Percentiles rank a stretch among this genome's conserved stretches.
Evolutionary conservation across 2,797 vertebrate genomes (phyloP).

Genomic region (Notolepis coatsorum): DNA sequence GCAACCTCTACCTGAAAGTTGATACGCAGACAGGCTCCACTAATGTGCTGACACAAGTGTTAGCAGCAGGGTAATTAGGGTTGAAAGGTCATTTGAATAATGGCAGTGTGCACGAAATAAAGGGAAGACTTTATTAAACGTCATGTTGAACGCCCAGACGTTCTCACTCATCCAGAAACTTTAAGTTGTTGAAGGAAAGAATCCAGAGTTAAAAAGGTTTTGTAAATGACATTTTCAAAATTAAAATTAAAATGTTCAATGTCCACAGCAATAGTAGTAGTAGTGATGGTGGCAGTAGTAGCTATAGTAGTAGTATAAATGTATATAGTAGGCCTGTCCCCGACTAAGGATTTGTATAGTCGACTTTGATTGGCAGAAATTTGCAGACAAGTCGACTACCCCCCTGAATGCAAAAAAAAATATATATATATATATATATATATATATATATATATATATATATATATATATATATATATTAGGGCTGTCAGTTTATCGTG

Average conservation of each 20-base stretch:
- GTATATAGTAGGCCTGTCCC: too few relatives aligned
- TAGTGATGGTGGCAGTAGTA: too few relatives aligned
- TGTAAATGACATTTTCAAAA: not conserved
- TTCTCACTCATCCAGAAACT: slow-evolving; percentile 23
- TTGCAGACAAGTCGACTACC: too few relatives aligned
- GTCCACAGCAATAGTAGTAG: too few relatives aligned
- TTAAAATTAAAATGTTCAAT: not conserved
- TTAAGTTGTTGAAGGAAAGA: slow-evolving; percentile 9
- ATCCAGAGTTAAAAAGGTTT: slow-evolving; percentile 15
- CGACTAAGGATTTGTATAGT: too few relatives aligned
- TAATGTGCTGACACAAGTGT: slow-evolving; percentile 1
- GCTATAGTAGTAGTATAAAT: too few relatives aligned
- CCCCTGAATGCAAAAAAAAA: too few relatives aligned
- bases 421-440: too few relatives aligned
- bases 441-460: too few relatives aligned
- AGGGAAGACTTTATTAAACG: slow-evolving; percentile 20
- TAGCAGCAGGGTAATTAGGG: slow-evolving; percentile 23
- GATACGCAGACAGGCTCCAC: not conserved
- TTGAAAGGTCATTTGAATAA: slow-evolving; percentile 29
- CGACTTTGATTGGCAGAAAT: too few relatives aligned
- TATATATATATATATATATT: too few relatives aligned
- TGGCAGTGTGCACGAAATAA: slow-evolving; percentile 22
- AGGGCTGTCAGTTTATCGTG: too few relatives aligned
- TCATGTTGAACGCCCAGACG: slow-evolving; percentile 23
- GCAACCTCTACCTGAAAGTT: not conserved